Percentiles rank a stretch among this genome's conserved stretches.
These are phyloP conservation scores for Heteromormyrus szaboi DNA, from an alignment of 2,797 vertebrate genomes.

Conservation along the genomic window DNA sequence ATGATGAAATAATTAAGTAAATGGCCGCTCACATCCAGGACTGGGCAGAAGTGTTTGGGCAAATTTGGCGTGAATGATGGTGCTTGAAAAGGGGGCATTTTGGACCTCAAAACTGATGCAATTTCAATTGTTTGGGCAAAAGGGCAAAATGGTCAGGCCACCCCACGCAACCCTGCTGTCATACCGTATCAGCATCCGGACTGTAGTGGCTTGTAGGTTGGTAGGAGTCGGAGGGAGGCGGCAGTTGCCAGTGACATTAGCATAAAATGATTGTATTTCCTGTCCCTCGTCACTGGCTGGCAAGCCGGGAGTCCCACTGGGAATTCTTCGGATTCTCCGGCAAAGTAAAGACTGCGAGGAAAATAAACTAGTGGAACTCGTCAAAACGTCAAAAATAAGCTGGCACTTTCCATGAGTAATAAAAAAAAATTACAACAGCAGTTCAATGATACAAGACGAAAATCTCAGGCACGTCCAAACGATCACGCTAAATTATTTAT, in stretches of 20 bases:
- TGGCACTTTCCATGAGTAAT: background rate
- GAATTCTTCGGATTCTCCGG: background rate
- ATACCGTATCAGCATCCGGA: background rate
- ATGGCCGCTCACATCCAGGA: background rate
- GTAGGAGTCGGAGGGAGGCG: background rate
- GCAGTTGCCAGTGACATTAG: background rate
- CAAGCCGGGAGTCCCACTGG: background rate
- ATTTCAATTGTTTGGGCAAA: background rate
- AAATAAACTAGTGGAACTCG: background rate
- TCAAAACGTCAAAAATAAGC: background rate
- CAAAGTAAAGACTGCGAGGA: background rate
- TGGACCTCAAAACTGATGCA: background rate
- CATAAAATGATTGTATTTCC: background rate
- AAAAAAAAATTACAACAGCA: background rate
- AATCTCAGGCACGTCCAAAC: background rate
- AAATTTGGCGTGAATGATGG: background rate
- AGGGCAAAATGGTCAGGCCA: background rate
- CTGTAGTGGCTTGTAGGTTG: background rate
- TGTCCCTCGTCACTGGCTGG: background rate
- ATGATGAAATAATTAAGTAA: background rate
- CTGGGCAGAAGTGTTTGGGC: background rate
- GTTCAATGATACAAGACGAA: background rate
- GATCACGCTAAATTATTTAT: background rate
- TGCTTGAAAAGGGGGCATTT: background rate
- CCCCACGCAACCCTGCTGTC: background rate